A percentile compares a stretch with the other conserved stretches of the same genome.
Evolutionary conservation across 1,140 invertebrate genomes (phyloP).

Genomic region (Drosophila mayri): DNA sequence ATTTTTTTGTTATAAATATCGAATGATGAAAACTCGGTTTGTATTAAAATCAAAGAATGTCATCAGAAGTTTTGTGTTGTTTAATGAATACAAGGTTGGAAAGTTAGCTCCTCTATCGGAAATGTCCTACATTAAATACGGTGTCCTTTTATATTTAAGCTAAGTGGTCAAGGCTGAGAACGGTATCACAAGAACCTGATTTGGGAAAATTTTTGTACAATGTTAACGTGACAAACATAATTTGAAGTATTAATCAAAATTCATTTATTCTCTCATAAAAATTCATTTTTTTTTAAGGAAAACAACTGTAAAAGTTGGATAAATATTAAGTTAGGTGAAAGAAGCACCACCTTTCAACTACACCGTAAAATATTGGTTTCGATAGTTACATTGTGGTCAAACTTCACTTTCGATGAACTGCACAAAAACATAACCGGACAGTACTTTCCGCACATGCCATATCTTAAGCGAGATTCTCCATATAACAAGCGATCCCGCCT

Average conservation of each 20-base stretch:
- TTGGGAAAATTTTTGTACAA: background rate
- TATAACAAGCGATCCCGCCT: background rate
- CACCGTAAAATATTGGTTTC: background rate
- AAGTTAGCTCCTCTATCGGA: background rate
- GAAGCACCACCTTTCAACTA: background rate
- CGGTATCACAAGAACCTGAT: background rate
- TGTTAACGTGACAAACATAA: background rate
- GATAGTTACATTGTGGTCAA: background rate
- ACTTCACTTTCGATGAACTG: background rate
- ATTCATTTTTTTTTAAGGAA: background rate
- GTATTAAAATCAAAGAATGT: too few relatives aligned
- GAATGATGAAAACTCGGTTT: too few relatives aligned
- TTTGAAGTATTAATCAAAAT: background rate
- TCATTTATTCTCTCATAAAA: background rate
- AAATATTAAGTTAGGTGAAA: background rate
- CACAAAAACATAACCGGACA: background rate
- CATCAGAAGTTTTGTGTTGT: too few relatives aligned
- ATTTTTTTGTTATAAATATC: too few relatives aligned
- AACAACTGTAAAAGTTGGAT: background rate
- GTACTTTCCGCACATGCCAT: background rate
- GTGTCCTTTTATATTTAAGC: background rate
- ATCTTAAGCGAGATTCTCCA: background rate
- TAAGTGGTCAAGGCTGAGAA: background rate
- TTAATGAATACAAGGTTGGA: background rate
- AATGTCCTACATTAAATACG: background rate